Percentiles rank a stretch among this genome's conserved stretches.
These are phyloP conservation scores for Panagrolaimus sp. DNA, from an alignment of 1,140 invertebrate genomes.

Conservation along the genomic window DNA sequence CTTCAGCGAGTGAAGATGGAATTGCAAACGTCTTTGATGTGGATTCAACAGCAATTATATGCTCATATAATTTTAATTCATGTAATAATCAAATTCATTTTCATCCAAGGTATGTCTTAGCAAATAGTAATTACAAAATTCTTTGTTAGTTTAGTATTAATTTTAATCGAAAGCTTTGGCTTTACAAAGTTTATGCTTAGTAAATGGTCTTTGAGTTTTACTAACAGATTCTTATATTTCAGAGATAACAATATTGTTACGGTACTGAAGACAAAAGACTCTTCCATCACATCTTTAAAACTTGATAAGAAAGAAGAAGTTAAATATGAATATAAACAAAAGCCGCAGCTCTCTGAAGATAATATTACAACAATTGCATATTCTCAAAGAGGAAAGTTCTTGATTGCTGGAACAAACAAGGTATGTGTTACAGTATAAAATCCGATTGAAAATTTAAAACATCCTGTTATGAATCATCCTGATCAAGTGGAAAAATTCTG, in stretches of 20 bases:
- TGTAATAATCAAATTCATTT: background rate
- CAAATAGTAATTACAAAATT: too few species aligned
- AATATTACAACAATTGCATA: constrained; percentile 12
- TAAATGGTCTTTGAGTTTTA: background rate
- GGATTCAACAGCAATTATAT: background rate
- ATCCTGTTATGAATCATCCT: too few species aligned
- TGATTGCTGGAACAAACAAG: constrained; percentile 15
- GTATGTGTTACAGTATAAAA: background rate
- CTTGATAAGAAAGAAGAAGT: background rate
- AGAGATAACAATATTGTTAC: constrained; percentile 11
- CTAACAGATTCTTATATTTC: background rate
- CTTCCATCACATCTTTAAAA: background rate
- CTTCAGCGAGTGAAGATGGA: background rate
- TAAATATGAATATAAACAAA: background rate
- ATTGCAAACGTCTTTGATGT: background rate
- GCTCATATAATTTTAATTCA: background rate
- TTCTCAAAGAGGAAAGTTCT: background rate
- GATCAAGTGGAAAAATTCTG: too few species aligned
- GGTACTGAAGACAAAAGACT: background rate
- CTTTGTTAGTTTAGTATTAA: too few species aligned
- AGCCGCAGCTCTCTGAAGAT: background rate
- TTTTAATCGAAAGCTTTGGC: too few species aligned
- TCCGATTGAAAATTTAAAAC: too few species aligned
- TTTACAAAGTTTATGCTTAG: too few species aligned
- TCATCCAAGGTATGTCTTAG: background rate